Base-by-base conservation (phyloP, 2,888 invertebrate species). In the Scelioninae gen. 1 region DNA sequence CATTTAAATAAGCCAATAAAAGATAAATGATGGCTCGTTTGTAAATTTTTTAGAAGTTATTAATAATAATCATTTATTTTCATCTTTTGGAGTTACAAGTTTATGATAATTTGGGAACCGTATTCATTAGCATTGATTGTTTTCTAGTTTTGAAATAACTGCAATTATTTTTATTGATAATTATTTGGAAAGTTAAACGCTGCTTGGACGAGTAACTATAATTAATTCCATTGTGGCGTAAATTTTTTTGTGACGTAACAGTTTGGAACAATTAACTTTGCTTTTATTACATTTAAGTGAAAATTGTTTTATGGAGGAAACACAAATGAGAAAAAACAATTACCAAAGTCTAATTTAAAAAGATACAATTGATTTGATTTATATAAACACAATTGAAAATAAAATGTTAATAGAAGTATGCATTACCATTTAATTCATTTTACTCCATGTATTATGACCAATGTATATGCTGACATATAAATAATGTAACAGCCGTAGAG, bases 231-330 rank as follows among this genome's bases (percentile, higher is more conserved):
- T 31, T 15, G 13, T 32, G 68, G n/a, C 43, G 45, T 55, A 68
- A 51, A 23, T 68, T 55, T 68, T 66, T 66, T 38, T 11, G 16
- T 38, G 34, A 53, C n/a, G 29, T 16, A 51, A 65, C 31, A 53
- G 32, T 49, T 49, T 51, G n/a, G 13, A 66, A 53, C 66, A 51
- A 66, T 66, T 65, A 66, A 38, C 40, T 53, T 49, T 38, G 49
- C 23, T 53, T 66, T 40, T 16, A 65, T 65, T 32, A 29, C n/a
- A 9, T n/a, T 53, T 38, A 6, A 40, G 53, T 38, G 23, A 66
- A 51, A 66, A 43, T 62, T 47, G 38, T 53, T 53, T 53, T 53
- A 66, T 40, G 29, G 13, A 66, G 66, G 53, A 69, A 69, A 69
- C n/a, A 45, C 49, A 49, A 69, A 58, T 34, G n/a, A 69, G 5